These are phyloP conservation scores for Philhelius pedissequus DNA, from an alignment of 2,888 invertebrate genomes.

Conservation along the genomic window DNA sequence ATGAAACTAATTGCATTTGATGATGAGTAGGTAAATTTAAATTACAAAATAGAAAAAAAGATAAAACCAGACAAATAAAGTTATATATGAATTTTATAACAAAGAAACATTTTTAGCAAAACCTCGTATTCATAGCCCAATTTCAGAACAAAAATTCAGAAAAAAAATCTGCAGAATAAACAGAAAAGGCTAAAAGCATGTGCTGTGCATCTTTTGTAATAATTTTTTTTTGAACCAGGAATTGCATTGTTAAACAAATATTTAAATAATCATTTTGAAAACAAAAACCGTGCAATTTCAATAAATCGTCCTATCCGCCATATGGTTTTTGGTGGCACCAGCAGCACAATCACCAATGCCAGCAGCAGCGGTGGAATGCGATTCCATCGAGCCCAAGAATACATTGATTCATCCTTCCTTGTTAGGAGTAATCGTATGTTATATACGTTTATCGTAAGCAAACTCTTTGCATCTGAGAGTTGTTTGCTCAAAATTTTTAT, in stretches of 20 bases:
- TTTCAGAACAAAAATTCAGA: neutral
- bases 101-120: neutral
- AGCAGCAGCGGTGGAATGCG: neutral
- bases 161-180: conserved; percentile 1
- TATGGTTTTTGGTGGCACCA: neutral
- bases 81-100: neutral
- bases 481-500: neutral
- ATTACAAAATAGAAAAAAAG: neutral
- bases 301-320: neutral
- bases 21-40: neutral
- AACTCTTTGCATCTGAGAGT: neutral
- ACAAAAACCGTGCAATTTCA: conserved; percentile 26
- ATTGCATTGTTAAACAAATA: conserved; percentile 42
- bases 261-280: conserved; percentile 49
- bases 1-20: neutral
- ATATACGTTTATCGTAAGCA: neutral
- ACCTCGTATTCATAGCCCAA: neutral
- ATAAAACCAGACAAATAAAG: neutral
- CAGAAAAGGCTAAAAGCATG: neutral
- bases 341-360: neutral
- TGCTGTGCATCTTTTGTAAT: conserved; percentile 13
- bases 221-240: neutral
- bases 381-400: neutral
- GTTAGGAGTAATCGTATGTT: neutral
- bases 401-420: neutral